Base-by-base conservation (phyloP, 2,888 invertebrate species). In the Microctonus hyperodae region DNA sequence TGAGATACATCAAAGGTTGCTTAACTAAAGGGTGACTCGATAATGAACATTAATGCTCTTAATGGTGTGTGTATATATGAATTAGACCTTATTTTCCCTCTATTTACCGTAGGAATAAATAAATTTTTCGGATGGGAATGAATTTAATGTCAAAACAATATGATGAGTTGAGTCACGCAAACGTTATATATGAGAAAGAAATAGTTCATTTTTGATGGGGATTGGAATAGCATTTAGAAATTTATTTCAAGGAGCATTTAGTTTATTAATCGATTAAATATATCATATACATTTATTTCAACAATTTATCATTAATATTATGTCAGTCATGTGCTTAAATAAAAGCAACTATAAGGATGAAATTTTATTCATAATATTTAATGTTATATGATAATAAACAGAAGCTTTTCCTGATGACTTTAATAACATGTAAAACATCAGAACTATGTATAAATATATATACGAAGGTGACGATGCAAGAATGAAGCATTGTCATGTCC, bases 41-140 rank as follows among this genome's bases (percentile, higher is more conserved):
- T 79, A 81, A 80, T 79, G 74, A 69, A 77, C 77, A 78, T 79
- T 81, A 82, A 83, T 81, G 75, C 79, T 78, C 78, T 80, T 82
- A 83, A 83, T 81, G 78, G 79, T 78, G 77, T 78, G 78, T 82
- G 79, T 74, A 72, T 70, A 78, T 82, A 79, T 73, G 72, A 70
- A 64, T 31, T 20, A 40, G 71, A 72, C 69, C 72, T 68, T 73
- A 70, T 35, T 57, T 56, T 66, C 55, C 37, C 35, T 31, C n/a
- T 28, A 23, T 44, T 75, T 63, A 63, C 53, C 68, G 58, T n/a
- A 53, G 72, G 74, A 44, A 44, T 16, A 20, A 44, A 44, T 44
- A 16, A 7, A 9, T 44, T 44, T 44, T 75, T 75, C 75, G 78
- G 80, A 79, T 76, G 78, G 79, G 65, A 44, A 44, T 44, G 16